Evolutionary conservation across 2,888 invertebrate genomes (phyloP), one percentile per base, ranked within the genome.

Genomic region (Apamea sordens): DNA sequence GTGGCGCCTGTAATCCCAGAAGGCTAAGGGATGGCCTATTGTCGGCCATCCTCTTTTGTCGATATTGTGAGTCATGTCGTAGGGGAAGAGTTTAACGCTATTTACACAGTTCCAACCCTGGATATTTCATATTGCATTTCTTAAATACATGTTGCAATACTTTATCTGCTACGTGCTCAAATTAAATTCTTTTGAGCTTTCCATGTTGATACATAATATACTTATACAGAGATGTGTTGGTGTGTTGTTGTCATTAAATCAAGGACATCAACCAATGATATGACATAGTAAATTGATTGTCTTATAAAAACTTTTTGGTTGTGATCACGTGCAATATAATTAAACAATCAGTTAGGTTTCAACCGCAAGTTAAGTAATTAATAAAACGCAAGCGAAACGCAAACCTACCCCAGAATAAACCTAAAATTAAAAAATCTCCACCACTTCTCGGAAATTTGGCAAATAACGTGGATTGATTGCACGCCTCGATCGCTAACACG

Each of bases 401-500:
- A 13, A 56, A 18, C 24, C 15, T 6, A 64, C 61, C 15, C 47
- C 18, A 0, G 24, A 28, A 24, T 15, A 4, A 36, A 56, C 13
- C 21, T 47, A 8, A 36, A 53, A 21, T n/a, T 8, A 15, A 59
- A 41, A 74, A 56, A 24, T n/a, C 6, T 44, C 2, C 24, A n/a
- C 8, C 13, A 5, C 36, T 53, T 8, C 10, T 44, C 50, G 2
- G 21, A 41, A 71, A 76, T 56, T 59, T 24, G 18, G 0, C 13
- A 47, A 73, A 74, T 56, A 56, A 61, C 24, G 28, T 32, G 68
- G 79, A 74, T 69, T 64, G 41, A 74, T 79, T 61, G 53, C 59
- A 47, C 32, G 15, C 53, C 0, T 36, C 44, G 47, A 68, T 77
- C 44, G 36, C 36, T 41, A 13, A 63, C 53, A 64, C 50, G 56